phyloP scores from a whole-genome alignment of 2,888 invertebrate genomes.

The Rhingia rostrata region DNA sequence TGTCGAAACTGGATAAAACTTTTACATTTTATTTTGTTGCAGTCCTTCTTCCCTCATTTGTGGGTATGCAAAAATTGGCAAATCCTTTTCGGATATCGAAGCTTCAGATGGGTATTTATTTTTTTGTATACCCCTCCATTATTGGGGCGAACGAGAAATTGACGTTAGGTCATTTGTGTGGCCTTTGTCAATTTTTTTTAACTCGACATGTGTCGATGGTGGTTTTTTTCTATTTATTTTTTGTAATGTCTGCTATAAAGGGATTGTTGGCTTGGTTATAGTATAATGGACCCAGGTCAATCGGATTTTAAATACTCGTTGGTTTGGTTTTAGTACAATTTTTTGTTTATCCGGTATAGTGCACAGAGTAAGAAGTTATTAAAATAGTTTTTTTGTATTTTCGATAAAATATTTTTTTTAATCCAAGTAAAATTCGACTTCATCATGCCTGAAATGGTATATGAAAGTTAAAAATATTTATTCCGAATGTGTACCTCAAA shows the following conservation, averaged over 20 bases:
- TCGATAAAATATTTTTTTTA: too few relatives aligned
- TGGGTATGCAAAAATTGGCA: conserved; percentile 57
- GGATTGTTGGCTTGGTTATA: neutral
- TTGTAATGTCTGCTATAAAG: neutral
- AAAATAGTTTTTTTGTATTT: too few relatives aligned
- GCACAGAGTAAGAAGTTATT: too few relatives aligned
- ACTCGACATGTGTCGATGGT: conserved; percentile 16
- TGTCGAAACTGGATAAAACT: conserved; percentile 56
- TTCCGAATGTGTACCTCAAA: too few relatives aligned
- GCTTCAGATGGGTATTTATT: conserved; percentile 39
- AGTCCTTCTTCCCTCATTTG: conserved; percentile 6
- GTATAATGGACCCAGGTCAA: conserved; percentile 10
- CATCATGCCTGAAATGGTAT: too few relatives aligned
- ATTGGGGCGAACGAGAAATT: conserved; percentile 25
- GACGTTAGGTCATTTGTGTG: conserved; percentile 58
- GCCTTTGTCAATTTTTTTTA: conserved; percentile 55
- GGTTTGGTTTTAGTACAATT: too few relatives aligned
- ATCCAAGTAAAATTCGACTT: too few relatives aligned
- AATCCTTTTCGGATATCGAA: conserved; percentile 57
- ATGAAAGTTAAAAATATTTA: too few relatives aligned
- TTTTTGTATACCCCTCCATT: conserved; percentile 11
- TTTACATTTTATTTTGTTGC: conserved; percentile 35
- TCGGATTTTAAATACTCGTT: conserved; percentile 21
- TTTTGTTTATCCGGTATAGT: too few relatives aligned
- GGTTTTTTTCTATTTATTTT: neutral